A percentile compares a stretch with the other conserved stretches of the same genome.
These are phyloP conservation scores for Lymantria monacha DNA, from an alignment of 2,888 invertebrate species.

Conservation along the genomic window DNA sequence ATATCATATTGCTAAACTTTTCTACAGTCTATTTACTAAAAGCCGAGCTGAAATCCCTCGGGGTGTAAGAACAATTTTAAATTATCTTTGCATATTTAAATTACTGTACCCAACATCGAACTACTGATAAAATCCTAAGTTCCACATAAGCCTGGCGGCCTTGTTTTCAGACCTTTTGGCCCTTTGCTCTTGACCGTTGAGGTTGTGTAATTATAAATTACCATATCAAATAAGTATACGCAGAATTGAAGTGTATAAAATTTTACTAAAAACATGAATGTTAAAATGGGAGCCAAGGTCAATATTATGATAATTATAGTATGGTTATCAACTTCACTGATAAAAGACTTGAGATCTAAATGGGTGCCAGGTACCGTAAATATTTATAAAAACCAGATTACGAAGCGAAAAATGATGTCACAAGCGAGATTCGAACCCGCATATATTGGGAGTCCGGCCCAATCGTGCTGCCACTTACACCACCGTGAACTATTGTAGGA, in stretches of 20 bases:
- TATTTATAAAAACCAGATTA: too few relatives aligned
- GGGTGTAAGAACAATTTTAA: background rate
- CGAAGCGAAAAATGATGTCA: too few relatives aligned
- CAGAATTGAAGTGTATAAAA: conserved; percentile 18
- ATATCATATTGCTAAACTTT: background rate
- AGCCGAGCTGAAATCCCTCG: background rate
- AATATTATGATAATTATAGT: too few relatives aligned
- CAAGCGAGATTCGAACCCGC: too few relatives aligned
- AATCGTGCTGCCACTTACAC: too few relatives aligned
- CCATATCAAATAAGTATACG: conserved; percentile 40
- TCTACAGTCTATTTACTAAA: background rate
- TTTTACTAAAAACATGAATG: too few relatives aligned
- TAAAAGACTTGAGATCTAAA: too few relatives aligned
- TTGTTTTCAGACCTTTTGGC: background rate
- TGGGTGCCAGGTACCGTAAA: too few relatives aligned
- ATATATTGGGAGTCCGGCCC: too few relatives aligned
- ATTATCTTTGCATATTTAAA: conserved; percentile 6
- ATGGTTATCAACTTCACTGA: too few relatives aligned
- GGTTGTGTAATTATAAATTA: conserved; percentile 38
- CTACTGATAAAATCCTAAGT: conserved; percentile 14
- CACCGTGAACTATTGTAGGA: too few relatives aligned
- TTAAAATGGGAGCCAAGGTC: too few relatives aligned
- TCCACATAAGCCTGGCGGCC: conserved; percentile 5
- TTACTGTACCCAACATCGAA: conserved; percentile 6
- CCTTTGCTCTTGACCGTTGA: conserved; percentile 5